These are phyloP conservation scores for Lates calcarifer DNA, from an alignment of 2,113 vertebrate genomes.

Conservation along the genomic window DNA sequence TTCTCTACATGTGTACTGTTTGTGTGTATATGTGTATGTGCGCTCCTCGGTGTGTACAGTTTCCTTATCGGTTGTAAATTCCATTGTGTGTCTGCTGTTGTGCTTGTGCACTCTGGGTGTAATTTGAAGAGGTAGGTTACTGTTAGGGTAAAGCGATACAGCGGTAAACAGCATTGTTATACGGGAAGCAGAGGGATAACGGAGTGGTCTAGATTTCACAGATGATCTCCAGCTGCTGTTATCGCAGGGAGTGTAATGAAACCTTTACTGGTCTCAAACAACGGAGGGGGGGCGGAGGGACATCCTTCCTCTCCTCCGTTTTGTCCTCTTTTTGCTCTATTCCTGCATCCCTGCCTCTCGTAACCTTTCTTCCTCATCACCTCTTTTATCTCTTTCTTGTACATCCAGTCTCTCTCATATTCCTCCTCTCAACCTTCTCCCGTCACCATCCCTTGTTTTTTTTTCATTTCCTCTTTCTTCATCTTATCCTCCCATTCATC, in stretches of 20 bases:
- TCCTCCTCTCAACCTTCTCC: conserved; percentile 38
- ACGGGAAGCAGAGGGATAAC: conserved; percentile 74
- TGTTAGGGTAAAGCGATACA: conserved; percentile 75
- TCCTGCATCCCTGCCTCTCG: not conserved
- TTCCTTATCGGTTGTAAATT: conserved; percentile 65
- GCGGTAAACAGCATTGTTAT: conserved; percentile 61
- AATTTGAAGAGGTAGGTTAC: conserved; percentile 78
- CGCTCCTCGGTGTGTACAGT: conserved; percentile 21
- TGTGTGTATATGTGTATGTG: not conserved
- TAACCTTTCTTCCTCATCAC: conserved; percentile 52
- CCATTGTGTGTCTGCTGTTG: conserved; percentile 38
- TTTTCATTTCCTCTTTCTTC: conserved; percentile 30
- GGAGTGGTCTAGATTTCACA: conserved; percentile 76
- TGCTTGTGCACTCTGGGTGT: conserved; percentile 45
- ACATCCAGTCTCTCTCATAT: conserved; percentile 1
- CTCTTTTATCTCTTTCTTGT: conserved; percentile 34
- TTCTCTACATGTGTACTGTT: not conserved
- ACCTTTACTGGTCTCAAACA: conserved; percentile 63
- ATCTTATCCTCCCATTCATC: conserved; percentile 29
- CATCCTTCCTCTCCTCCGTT: conserved; percentile 40
- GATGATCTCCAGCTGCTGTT: conserved; percentile 67
- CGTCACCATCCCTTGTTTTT: conserved; percentile 9
- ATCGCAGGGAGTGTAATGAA: conserved; percentile 70
- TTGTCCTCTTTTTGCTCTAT: conserved; percentile 37
- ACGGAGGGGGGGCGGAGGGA: too few relatives aligned